Percentiles rank a stretch among this genome's conserved stretches.
Evolutionary conservation across 2,888 invertebrate species (phyloP).

Genomic region (Dioctria rufipes): DNA sequence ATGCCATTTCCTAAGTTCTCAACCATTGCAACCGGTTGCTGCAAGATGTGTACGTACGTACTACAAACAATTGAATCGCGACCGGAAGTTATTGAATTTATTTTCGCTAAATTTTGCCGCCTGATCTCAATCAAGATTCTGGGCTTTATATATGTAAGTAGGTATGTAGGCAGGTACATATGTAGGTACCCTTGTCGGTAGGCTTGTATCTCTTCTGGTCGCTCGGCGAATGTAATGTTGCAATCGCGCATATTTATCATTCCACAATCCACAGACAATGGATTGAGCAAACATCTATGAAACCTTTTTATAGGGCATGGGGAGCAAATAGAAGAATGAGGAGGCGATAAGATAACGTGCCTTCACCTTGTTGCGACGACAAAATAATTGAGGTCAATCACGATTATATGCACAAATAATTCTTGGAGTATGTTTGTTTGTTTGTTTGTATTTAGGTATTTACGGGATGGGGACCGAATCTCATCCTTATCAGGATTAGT

Average conservation of each 20-base stretch:
- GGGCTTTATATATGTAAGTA: no score
- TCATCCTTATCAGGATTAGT: neutral
- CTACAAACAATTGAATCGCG: neutral
- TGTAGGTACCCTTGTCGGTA: neutral
- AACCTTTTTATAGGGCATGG: constrained; percentile 37
- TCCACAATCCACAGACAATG: constrained; percentile 7
- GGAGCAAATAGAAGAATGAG: constrained; percentile 11
- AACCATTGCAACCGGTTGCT: constrained; percentile 11
- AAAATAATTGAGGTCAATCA: constrained; percentile 28
- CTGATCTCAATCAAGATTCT: neutral
- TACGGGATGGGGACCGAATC: neutral
- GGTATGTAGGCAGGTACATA: no score
- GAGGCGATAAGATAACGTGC: constrained; percentile 35
- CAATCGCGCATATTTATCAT: constrained; percentile 27
- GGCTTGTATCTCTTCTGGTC: neutral
- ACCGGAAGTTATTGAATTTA: constrained; percentile 51
- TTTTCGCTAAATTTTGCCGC: neutral
- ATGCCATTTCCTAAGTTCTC: neutral
- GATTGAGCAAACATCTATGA: constrained; percentile 25
- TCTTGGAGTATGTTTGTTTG: neutral
- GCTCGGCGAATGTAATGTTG: neutral
- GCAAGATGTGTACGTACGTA: constrained; percentile 20
- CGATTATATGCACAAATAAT: neutral
- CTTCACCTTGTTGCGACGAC: constrained; percentile 31
- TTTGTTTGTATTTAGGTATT: no score